phyloP scores from a whole-genome alignment of 37 sponge, comb jelly and placozoan genomes.

The Agelas oroides region DNA sequence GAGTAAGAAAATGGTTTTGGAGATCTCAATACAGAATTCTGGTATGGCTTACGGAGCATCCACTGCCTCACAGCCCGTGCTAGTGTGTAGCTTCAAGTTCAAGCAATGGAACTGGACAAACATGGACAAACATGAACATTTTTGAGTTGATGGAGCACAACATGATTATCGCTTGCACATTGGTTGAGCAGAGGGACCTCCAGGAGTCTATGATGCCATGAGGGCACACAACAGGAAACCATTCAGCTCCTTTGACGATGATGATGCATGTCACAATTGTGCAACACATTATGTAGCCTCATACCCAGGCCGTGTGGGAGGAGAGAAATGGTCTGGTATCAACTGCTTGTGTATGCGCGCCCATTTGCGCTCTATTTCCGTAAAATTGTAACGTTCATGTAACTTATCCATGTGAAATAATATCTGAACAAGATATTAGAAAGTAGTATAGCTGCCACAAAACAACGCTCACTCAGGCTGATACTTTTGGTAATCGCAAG shows the following conservation, averaged over 20 bases:
- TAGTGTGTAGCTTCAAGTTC: not conserved
- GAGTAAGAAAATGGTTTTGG: constrained; percentile 56
- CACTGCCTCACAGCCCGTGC: constrained; percentile 33
- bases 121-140: constrained; percentile 10
- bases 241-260: constrained; percentile 33
- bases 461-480: no score
- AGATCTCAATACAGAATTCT: constrained; percentile 24
- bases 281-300: not conserved
- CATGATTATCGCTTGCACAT: constrained; percentile 25
- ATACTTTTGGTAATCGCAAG: no score
- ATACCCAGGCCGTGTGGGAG: no score
- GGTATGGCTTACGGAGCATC: constrained; percentile 33
- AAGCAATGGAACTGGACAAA: not conserved
- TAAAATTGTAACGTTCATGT: no score
- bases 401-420: no score
- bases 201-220: constrained; percentile 23
- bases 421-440: no score
- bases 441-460: no score
- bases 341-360: no score
- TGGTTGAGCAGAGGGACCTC: constrained; percentile 4
- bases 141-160: constrained; percentile 21
- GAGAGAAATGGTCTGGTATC: no score
- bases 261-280: constrained; percentile 6
- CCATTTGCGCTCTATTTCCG: no score
- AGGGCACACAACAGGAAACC: constrained; percentile 6